A percentile compares a stretch with the other conserved stretches of the same genome.
Conservation (phyloP, 2,888 invertebrate genomes). For the Noctua fimbriata region DNA sequence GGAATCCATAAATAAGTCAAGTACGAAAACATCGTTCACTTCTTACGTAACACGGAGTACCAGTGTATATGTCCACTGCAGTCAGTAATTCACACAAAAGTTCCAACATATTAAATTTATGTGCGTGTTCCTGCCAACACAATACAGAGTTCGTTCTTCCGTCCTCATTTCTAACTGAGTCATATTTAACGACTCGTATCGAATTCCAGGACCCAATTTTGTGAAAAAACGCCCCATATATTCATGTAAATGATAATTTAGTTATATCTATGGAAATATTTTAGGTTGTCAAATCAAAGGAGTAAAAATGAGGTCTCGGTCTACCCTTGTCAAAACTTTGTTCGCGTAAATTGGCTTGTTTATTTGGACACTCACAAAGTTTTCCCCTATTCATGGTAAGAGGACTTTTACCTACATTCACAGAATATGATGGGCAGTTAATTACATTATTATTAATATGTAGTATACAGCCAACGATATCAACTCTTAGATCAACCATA, state of each 20-base stretch:
- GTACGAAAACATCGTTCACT: neutral
- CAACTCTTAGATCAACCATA: neutral
- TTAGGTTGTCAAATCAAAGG: slow-evolving; percentile 39
- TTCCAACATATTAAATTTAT: slow-evolving; percentile 43
- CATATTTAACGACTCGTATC: slow-evolving; percentile 39
- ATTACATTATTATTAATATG: neutral
- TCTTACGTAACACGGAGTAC: slow-evolving; percentile 10
- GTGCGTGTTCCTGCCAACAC: slow-evolving; percentile 36
- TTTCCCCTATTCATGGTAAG: neutral
- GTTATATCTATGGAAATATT: slow-evolving; percentile 62
- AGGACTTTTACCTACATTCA: neutral
- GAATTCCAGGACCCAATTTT: slow-evolving; percentile 42
- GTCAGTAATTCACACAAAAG: slow-evolving; percentile 25
- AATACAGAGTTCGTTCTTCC: slow-evolving; percentile 27
- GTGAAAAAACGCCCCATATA: slow-evolving; percentile 33
- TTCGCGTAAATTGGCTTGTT: slow-evolving; percentile 26
- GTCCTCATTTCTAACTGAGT: slow-evolving; percentile 31
- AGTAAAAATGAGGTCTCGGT: slow-evolving; percentile 31
- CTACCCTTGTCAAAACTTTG: slow-evolving; percentile 28
- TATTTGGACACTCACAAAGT: slow-evolving; percentile 6
- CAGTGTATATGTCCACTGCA: slow-evolving; percentile 7
- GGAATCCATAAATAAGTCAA: neutral
- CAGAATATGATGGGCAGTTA: neutral
- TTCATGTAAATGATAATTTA: slow-evolving; percentile 62
- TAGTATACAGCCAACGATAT: too few species aligned